Conservation (phyloP, 1,140 invertebrate species). For the Drosophila littoralis region DNA sequence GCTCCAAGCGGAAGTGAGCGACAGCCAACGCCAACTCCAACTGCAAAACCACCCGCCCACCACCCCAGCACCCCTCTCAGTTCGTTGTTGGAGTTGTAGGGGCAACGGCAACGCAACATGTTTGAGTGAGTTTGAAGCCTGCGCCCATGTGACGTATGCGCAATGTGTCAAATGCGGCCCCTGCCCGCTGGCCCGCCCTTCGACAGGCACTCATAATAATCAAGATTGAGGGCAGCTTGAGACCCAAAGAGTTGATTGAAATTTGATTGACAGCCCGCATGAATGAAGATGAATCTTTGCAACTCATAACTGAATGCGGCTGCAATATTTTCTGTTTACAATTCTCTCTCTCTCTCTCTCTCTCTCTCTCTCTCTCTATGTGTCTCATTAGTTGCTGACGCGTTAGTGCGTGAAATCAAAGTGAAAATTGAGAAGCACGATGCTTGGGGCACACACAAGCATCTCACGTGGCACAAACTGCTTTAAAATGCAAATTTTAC, state of each 20-base stretch:
- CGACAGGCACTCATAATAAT: slow-evolving; percentile 28
- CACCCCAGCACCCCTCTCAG: not conserved
- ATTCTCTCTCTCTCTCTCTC: not conserved
- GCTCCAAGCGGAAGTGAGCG: slow-evolving; percentile 40
- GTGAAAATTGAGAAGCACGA: slow-evolving; percentile 31
- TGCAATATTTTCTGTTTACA: not conserved
- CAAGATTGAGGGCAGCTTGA: slow-evolving; percentile 49
- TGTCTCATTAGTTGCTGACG: slow-evolving; percentile 47
- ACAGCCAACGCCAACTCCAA: slow-evolving; percentile 5
- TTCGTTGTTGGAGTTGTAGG: slow-evolving; percentile 54
- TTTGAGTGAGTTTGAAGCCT: slow-evolving; percentile 73
- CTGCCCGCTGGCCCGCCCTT: not conserved
- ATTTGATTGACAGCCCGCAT: slow-evolving; percentile 59
- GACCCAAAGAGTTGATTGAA: slow-evolving; percentile 59
- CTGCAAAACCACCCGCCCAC: not conserved
- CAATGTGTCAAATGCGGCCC: slow-evolving; percentile 33
- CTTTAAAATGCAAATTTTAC: slow-evolving; percentile 69
- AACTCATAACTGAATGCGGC: slow-evolving; percentile 5
- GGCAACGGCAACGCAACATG: slow-evolving; percentile 65
- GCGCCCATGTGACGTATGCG: slow-evolving; percentile 40
- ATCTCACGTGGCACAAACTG: slow-evolving; percentile 65
- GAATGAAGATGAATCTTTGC: slow-evolving; percentile 48
- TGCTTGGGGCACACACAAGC: slow-evolving; percentile 8
- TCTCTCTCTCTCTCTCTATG: slow-evolving; percentile 1
- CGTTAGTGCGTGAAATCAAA: slow-evolving; percentile 68